phyloP scores from a whole-genome alignment of 2,888 invertebrate genomes.

The Watsonalla binaria region DNA sequence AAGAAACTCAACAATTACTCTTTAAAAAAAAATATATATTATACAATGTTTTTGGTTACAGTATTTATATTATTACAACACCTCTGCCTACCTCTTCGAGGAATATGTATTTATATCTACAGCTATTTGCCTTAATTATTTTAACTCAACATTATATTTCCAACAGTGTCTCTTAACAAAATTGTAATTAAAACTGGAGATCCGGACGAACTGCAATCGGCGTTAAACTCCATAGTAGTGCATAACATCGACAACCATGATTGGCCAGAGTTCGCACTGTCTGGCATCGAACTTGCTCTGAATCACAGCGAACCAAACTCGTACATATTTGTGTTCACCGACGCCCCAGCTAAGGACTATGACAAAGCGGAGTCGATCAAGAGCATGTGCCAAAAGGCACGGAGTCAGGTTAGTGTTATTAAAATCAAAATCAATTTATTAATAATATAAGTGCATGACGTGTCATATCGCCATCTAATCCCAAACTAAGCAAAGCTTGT shows the following conservation, averaged over 20 bases:
- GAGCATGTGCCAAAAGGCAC: neutral
- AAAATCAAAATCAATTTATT: too few species aligned
- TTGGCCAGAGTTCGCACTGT: conserved; percentile 34
- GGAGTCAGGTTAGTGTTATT: neutral
- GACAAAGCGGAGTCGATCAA: neutral
- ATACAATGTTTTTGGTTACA: too few species aligned
- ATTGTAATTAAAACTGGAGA: neutral
- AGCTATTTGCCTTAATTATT: too few species aligned
- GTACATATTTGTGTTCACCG: conserved; percentile 50
- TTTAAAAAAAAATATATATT: too few species aligned
- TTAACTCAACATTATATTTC: neutral
- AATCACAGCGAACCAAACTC: conserved; percentile 37
- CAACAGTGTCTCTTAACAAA: neutral
- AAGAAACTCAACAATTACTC: too few species aligned
- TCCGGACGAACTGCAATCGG: neutral
- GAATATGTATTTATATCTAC: too few species aligned
- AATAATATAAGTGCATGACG: too few species aligned
- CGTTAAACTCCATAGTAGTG: neutral
- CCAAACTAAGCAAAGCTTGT: too few species aligned
- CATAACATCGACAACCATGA: conserved; percentile 9
- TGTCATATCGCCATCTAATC: too few species aligned
- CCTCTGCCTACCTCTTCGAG: too few species aligned
- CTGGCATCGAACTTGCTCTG: conserved; percentile 31
- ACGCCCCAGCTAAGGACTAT: conserved; percentile 45
- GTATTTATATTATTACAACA: too few species aligned